phyloP scores from a whole-genome alignment of 2,113 vertebrate species.

The Theropithecus gelada region DNA sequence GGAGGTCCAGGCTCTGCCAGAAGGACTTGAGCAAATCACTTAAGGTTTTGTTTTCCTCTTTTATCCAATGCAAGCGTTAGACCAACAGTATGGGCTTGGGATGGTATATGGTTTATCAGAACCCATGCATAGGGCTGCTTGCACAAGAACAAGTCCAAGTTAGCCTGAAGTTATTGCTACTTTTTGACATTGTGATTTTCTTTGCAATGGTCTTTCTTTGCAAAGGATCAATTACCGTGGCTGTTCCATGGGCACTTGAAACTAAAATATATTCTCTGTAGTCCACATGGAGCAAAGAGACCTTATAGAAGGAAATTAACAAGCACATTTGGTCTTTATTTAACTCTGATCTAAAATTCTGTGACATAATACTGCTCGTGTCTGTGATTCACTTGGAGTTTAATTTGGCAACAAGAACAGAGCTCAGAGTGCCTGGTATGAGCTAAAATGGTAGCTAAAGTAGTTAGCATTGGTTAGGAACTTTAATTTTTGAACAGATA shows the following conservation, averaged over 20 bases:
- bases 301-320: not conserved
- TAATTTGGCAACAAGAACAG: slow-evolving; percentile 7
- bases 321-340: not conserved
- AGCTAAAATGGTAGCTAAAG: not conserved
- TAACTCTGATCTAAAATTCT: not conserved
- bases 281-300: not conserved
- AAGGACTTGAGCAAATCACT: not conserved
- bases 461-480: not conserved
- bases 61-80: not conserved
- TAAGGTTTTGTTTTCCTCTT: not conserved
- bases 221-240: not conserved
- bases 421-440: not conserved
- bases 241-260: not conserved
- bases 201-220: not conserved
- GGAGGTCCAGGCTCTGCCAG: not conserved
- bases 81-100: not conserved
- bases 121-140: not conserved
- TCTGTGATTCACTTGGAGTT: not conserved
- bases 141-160: not conserved
- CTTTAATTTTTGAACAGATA: not conserved
- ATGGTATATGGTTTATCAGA: not conserved
- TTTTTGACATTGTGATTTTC: slow-evolving; percentile 10
- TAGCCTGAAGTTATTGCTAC: not conserved
- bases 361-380: not conserved
- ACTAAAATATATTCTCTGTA: not conserved